Conservation (phyloP, 2,888 invertebrate genomes). For the Stenolophus ochropezus region DNA sequence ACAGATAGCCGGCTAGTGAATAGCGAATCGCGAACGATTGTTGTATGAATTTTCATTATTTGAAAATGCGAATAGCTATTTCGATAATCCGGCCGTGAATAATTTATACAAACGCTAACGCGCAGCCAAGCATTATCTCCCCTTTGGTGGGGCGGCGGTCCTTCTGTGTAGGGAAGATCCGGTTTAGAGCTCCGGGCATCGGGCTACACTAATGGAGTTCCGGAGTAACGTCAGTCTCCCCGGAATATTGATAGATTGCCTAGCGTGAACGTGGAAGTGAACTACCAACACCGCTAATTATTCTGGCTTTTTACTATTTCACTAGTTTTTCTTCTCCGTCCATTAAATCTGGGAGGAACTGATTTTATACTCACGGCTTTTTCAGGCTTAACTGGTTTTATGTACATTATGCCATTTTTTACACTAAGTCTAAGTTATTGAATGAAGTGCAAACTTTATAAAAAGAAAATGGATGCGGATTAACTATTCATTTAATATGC, state of each 20-base stretch:
- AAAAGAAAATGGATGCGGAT: background rate
- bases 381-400: conserved; percentile 8
- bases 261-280: conserved; percentile 41
- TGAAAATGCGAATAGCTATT: conserved; percentile 55
- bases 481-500: background rate
- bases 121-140: conserved; percentile 42
- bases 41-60: conserved; percentile 59
- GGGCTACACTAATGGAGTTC: conserved; percentile 60
- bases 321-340: conserved; percentile 34
- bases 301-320: conserved; percentile 49
- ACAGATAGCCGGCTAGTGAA: background rate
- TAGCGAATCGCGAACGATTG: conserved; percentile 37
- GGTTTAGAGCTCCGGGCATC: conserved; percentile 57
- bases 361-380: conserved; percentile 19
- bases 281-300: conserved; percentile 55
- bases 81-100: conserved; percentile 58
- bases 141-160: conserved; percentile 37
- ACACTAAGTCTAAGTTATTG: background rate
- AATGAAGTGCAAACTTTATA: background rate
- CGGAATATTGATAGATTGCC: conserved; percentile 61
- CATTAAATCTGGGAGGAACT: conserved; percentile 53
- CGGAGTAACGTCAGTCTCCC: conserved; percentile 60
- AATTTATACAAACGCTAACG: conserved; percentile 58
- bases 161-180: conserved; percentile 58
- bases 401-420: conserved; percentile 9